Conservation (phyloP, 2,888 invertebrate species). For the Heteropelma amictum region DNA sequence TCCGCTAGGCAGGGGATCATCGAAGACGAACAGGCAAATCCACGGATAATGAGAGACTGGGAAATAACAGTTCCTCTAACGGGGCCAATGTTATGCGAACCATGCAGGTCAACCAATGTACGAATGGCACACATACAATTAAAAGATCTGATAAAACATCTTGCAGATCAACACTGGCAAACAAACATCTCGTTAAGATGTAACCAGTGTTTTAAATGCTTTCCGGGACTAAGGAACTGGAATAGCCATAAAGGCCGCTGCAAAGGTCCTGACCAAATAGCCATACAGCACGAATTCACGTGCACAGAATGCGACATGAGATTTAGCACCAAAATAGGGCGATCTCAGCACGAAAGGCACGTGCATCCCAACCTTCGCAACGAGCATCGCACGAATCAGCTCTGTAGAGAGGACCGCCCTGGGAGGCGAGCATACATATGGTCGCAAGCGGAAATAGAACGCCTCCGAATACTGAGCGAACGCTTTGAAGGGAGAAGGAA, state of each 20-base stretch:
- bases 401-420: background rate
- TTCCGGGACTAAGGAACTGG: background rate
- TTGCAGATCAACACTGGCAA: background rate
- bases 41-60: background rate
- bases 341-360: conserved; percentile 41
- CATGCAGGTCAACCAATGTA: background rate
- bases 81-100: background rate
- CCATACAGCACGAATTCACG: background rate
- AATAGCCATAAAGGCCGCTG: background rate
- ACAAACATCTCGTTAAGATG: background rate
- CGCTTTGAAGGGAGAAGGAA: background rate
- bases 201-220: background rate
- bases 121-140: background rate
- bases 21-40: background rate
- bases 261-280: background rate
- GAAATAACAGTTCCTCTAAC: background rate
- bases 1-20: background rate
- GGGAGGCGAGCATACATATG: conserved; percentile 57
- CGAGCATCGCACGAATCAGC: background rate
- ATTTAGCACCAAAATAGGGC: background rate
- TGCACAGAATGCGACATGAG: background rate
- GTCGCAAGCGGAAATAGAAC: conserved; percentile 1
- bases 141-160: background rate
- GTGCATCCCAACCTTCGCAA: conserved; percentile 28
- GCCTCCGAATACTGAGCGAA: background rate